Base-by-base conservation (phyloP, 2,113 vertebrate species). In the Sylvilagus bachmani region DNA sequence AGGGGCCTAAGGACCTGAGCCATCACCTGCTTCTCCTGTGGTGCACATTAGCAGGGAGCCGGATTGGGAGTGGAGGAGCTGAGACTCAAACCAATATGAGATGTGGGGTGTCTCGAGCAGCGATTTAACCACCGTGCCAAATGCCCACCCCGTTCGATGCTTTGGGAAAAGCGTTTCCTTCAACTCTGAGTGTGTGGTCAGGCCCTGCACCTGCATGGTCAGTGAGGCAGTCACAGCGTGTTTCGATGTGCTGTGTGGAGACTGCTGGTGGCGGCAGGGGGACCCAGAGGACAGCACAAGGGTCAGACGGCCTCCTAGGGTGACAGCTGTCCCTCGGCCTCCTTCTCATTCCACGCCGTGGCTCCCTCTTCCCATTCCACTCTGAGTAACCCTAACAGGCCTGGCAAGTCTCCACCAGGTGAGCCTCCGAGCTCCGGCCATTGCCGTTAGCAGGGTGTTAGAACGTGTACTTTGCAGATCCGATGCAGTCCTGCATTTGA, bases 261-360 rank as follows among this genome's bases (percentile, higher is more conserved):
- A 44, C 1, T 17, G 51, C 44, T 55, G 21, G 61, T 0, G 0
- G 8, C 4, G 1, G 27, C 10, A 12, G 89, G 53, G 74, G 69
- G 2, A 27, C 64, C 66, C 27, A 22, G 36, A n/a, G 53, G 64
- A 89, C 70, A 9, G 4, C 0, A 5, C 22, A 36, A 53, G n/a
- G 83, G 38, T 1, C 53, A 36, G 19, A 44, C 25, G 38, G 1
- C 64, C 58, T 13, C 77, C 64, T 0, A 1, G 69, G 55, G 5
- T 9, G 53, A 25, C 10, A 25, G 2, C 55, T 24, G 73, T 58
- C 82, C 69, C 4, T 21, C 2, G 0, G 21, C 14, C 31, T 24
- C 0, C 4, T 31, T 3, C 70, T 75, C 44, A 2, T 0, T 53
- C 19, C 6, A 6, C 1, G 0, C 64, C 24, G 1, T 16, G 17